Base-by-base conservation (phyloP, 2,888 invertebrate species). In the Lasioglossum vierecki region DNA sequence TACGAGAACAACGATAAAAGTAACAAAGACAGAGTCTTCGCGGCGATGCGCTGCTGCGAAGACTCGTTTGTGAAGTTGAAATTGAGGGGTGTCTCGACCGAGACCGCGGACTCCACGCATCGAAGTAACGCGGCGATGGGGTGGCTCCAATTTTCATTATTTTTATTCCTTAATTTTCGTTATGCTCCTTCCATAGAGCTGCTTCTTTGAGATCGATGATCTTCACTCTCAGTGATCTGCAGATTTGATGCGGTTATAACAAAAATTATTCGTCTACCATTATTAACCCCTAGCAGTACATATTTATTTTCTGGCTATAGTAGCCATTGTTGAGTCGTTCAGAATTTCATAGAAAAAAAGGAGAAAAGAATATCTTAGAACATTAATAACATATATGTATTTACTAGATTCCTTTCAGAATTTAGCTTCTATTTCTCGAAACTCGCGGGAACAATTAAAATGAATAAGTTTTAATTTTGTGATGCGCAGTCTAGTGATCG, bases 1-100 rank as follows among this genome's bases (percentile, higher is more conserved):
- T 93, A 92, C 88, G 88, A 85, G 87, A 92, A 93, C 90, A 93
- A 89, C 91, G 91, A 92, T 93, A 93, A 93, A 93, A 93, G 91
- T 93, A 93, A 92, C 89, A 92, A 92, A 91, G 92, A 91, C 88
- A 86, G 91, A 88, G 89, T 76, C 84, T 22, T 9, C 53, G 53
- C 53, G 53, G 82, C 84, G 82, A 84, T 81, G 86, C 87, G 88
- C 88, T 85, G 85, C 83, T 82, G 80, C 83, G 74, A 80, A 88
- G 88, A 79, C 89, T 91, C 89, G 90, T 92, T 92, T 89, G 88
- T 91, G 89, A 92, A 93, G 92, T 93, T 92, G 87, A 88, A 92
- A 93, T 93, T 90, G 91, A 92, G 88, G 88, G 90, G 90, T 87
- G 86, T 84, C 87, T 82, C 79, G 80, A 71, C 66, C 72, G 26